These are phyloP conservation scores for Latrodectus geometricus DNA, from an alignment of 1,140 invertebrate species.

Conservation along the genomic window DNA sequence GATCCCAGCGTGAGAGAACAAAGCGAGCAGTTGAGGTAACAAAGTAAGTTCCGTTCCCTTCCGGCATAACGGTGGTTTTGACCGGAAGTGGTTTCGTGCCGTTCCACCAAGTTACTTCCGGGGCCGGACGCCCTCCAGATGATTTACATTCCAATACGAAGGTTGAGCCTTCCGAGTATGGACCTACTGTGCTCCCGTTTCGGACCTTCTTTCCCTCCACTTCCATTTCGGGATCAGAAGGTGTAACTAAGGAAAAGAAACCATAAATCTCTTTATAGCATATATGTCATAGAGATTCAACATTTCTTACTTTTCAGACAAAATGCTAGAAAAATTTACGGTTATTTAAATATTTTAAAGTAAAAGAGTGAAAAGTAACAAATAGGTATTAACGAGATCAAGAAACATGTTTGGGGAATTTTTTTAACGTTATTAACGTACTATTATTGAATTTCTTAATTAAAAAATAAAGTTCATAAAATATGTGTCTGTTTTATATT, in stretches of 20 bases:
- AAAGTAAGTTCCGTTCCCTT: slow-evolving; percentile 50
- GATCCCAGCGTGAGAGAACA: slow-evolving; percentile 76
- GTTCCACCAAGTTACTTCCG: slow-evolving; percentile 65
- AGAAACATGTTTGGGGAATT: too few relatives aligned
- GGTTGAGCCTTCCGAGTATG: slow-evolving; percentile 65
- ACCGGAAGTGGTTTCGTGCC: slow-evolving; percentile 64
- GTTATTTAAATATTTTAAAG: too few relatives aligned
- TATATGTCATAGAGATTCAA: too few relatives aligned
- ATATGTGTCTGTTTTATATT: too few relatives aligned
- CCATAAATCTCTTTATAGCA: too few relatives aligned
- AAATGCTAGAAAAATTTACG: too few relatives aligned
- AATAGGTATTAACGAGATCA: too few relatives aligned
- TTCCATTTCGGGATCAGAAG: slow-evolving; percentile 53
- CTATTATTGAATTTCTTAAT: too few relatives aligned
- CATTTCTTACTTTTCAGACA: too few relatives aligned
- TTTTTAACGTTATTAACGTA: too few relatives aligned
- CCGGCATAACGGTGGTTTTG: slow-evolving; percentile 60
- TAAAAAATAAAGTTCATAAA: too few relatives aligned
- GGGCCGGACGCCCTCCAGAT: slow-evolving; percentile 64
- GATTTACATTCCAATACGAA: slow-evolving; percentile 65
- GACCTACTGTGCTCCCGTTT: slow-evolving; percentile 63
- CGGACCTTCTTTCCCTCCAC: slow-evolving; percentile 51
- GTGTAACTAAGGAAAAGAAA: slow-evolving; percentile 40
- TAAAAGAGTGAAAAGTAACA: too few relatives aligned
- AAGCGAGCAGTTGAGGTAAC: slow-evolving; percentile 64